Percentiles rank a stretch among this genome's conserved stretches.
These are phyloP conservation scores for Diprion similis DNA, from an alignment of 1,140 invertebrate genomes.

Conservation along the genomic window DNA sequence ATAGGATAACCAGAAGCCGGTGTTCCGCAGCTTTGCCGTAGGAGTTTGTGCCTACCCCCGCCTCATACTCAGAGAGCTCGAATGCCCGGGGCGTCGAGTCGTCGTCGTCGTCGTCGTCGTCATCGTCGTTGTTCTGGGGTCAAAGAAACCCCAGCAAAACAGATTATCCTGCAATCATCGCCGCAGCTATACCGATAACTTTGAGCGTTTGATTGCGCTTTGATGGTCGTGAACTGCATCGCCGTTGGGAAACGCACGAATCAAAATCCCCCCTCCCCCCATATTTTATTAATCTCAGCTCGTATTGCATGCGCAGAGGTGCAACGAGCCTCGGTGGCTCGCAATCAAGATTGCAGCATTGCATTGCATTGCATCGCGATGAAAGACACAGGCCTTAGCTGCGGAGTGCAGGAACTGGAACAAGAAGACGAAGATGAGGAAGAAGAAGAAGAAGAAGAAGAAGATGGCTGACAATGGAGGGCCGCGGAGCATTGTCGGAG, in stretches of 20 bases:
- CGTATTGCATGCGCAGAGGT: neutral
- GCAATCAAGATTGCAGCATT: too few species aligned
- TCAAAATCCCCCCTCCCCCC: neutral
- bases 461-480: neutral
- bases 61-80: neutral
- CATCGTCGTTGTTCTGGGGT: slow-evolving; percentile 12
- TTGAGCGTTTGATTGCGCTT: neutral
- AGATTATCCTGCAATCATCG: slow-evolving; percentile 61
- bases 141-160: slow-evolving; percentile 49
- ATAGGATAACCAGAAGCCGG: slow-evolving; percentile 51
- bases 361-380: too few species aligned
- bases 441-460: slow-evolving; percentile 2
- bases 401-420: neutral
- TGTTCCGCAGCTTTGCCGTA: neutral
- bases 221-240: neutral
- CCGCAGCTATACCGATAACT: slow-evolving; percentile 10
- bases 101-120: slow-evolving; percentile 28
- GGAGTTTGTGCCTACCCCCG: too few species aligned
- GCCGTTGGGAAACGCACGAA: too few species aligned
- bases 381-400: too few species aligned
- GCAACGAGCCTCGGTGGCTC: too few species aligned
- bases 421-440: neutral
- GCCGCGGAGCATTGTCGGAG: slow-evolving; percentile 10
- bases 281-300: neutral
- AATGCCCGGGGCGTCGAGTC: slow-evolving; percentile 19